Evolutionary conservation across 2,797 vertebrate genomes (phyloP).

Genomic region (Discoglossus pictus): DNA sequence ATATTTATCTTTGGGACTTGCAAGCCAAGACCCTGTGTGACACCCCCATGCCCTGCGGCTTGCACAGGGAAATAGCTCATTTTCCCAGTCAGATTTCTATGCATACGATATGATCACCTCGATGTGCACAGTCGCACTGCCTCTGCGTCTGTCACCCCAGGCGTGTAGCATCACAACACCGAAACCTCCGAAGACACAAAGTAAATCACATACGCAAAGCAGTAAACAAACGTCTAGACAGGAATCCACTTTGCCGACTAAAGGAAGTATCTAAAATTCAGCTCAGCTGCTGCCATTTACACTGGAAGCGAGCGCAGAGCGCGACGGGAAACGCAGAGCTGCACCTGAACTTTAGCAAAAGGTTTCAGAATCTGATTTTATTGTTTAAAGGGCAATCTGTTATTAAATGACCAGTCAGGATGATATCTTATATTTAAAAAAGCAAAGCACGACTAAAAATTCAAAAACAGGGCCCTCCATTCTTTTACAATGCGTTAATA

Average conservation of each 20-base stretch:
- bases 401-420: too few relatives aligned
- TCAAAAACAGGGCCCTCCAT: too few relatives aligned
- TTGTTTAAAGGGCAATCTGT: too few relatives aligned
- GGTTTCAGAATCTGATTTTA: too few relatives aligned
- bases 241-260: slow-evolving; percentile 27
- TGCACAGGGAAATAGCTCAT: background rate
- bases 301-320: background rate
- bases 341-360: background rate
- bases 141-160: slow-evolving; percentile 8
- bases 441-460: too few relatives aligned
- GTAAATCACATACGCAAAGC: background rate
- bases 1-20: too few relatives aligned
- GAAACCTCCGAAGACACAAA: slow-evolving; percentile 19
- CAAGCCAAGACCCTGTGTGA: too few relatives aligned
- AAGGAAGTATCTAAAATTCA: slow-evolving; percentile 2
- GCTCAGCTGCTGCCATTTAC: slow-evolving; percentile 4
- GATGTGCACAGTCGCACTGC: background rate
- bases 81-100: background rate
- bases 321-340: background rate
- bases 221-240: slow-evolving; percentile 38
- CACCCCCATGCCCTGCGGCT: background rate
- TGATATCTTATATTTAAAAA: too few relatives aligned
- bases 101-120: background rate
- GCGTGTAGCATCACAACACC: slow-evolving; percentile 11
- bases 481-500: too few relatives aligned